phyloP scores from a whole-genome alignment of 2,888 invertebrate genomes.

The Diarsia rubi region DNA sequence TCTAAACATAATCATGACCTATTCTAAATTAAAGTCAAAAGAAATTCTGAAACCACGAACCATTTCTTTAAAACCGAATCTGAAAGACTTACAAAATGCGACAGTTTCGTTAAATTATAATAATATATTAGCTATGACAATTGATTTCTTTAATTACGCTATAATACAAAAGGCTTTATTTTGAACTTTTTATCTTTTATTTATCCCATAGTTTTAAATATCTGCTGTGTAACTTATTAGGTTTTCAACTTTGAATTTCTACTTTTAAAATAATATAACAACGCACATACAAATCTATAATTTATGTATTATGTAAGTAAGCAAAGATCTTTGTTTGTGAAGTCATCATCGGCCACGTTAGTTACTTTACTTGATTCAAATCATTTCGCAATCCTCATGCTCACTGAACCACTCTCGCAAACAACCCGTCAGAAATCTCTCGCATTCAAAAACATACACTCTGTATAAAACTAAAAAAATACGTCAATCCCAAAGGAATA shows the following conservation, averaged over 20 bases:
- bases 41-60: background rate
- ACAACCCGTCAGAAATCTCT: conserved; percentile 21
- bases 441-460: conserved; percentile 15
- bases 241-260: background rate
- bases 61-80: background rate
- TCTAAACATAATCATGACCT: background rate
- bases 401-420: background rate
- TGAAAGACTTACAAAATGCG: background rate
- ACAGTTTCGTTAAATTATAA: background rate
- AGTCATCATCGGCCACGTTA: background rate
- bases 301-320: background rate
- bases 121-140: conserved; percentile 3
- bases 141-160: background rate
- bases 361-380: background rate
- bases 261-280: background rate
- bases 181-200: background rate
- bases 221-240: conserved; percentile 2
- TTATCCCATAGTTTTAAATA: background rate
- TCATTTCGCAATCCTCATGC: background rate
- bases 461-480: conserved; percentile 30
- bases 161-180: conserved; percentile 1
- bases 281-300: no score
- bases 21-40: background rate
- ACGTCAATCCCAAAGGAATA: conserved; percentile 49
- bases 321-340: background rate